Evolutionary conservation across 2,113 vertebrate genomes (phyloP).

Genomic region (Stigmatopora argus): DNA sequence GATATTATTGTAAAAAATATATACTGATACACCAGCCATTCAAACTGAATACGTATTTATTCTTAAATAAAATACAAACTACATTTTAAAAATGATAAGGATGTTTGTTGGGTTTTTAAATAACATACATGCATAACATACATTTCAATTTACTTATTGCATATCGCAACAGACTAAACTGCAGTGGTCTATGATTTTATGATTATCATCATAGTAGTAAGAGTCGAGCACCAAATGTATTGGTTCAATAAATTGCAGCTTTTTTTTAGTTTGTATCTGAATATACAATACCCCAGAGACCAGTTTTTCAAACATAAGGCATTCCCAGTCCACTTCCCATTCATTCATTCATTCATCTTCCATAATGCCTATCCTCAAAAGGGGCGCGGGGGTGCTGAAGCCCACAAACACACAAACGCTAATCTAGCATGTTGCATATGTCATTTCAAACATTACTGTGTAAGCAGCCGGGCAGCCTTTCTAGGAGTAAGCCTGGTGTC

Average conservation of each 20-base stretch:
- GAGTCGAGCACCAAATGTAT: neutral
- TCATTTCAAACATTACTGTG: constrained; percentile 36
- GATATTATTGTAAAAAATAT: too few relatives aligned
- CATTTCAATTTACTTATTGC: too few relatives aligned
- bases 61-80: too few relatives aligned
- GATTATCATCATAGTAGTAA: neutral
- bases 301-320: constrained; percentile 39
- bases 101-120: too few relatives aligned
- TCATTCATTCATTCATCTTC: constrained; percentile 16
- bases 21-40: too few relatives aligned
- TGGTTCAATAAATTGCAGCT: neutral
- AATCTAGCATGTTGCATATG: constrained; percentile 4
- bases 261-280: constrained; percentile 16
- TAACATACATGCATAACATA: too few relatives aligned
- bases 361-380: too few relatives aligned
- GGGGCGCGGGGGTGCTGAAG: too few relatives aligned
- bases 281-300: constrained; percentile 27
- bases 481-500: constrained; percentile 49
- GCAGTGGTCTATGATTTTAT: neutral
- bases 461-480: constrained; percentile 33
- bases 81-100: too few relatives aligned
- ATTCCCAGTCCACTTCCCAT: constrained; percentile 44
- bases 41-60: too few relatives aligned
- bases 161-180: too few relatives aligned
- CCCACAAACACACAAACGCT: too few relatives aligned